These are phyloP conservation scores for Tragelaphus scriptus DNA, from an alignment of 2,113 vertebrate genomes.

Conservation along the genomic window DNA sequence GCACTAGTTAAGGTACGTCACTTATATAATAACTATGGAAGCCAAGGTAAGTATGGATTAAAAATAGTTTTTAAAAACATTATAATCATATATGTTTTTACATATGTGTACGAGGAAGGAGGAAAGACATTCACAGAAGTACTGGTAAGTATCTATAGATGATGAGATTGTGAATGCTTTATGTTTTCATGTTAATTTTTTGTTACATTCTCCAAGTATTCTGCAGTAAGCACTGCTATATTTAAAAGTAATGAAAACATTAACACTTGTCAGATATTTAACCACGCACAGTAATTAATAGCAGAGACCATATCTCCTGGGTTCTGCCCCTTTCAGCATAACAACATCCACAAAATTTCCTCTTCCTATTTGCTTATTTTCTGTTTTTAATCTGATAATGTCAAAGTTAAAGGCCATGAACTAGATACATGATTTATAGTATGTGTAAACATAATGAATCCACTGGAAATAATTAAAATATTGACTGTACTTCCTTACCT, in stretches of 20 bases:
- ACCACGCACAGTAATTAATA: neutral
- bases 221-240: neutral
- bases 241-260: neutral
- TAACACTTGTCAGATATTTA: neutral
- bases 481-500: constrained; percentile 58
- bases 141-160: neutral
- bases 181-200: neutral
- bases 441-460: neutral
- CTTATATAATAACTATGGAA: neutral
- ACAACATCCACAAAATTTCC: neutral
- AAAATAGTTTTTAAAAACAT: neutral
- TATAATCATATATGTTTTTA: neutral
- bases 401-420: neutral
- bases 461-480: neutral
- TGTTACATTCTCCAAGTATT: neutral
- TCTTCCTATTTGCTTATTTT: constrained; percentile 9
- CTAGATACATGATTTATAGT: neutral
- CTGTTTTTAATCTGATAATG: constrained; percentile 38
- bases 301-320: neutral
- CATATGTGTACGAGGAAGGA: neutral
- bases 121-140: neutral
- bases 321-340: neutral
- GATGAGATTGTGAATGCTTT: neutral
- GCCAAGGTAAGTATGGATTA: neutral
- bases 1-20: neutral